phyloP scores from a whole-genome alignment of 2,113 vertebrate genomes.

The Mirounga angustirostris region DNA sequence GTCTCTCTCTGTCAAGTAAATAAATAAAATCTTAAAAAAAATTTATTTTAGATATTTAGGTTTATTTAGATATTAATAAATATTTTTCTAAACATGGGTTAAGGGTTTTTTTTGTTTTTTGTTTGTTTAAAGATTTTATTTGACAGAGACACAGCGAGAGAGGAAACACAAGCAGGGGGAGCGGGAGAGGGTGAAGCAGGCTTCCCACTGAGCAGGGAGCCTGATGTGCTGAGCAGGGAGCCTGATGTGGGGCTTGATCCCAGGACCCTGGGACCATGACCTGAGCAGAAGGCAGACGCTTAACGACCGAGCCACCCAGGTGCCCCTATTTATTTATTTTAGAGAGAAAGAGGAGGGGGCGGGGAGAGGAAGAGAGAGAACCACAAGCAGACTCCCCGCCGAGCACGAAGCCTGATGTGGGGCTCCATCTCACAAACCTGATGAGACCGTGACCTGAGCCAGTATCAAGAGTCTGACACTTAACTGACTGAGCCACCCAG shows the following conservation, averaged over 20 bases:
- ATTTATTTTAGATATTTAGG: neutral
- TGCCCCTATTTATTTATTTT: neutral
- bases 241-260: too few species aligned
- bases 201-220: too few species aligned
- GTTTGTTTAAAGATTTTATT: neutral
- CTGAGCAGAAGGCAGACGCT: neutral
- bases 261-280: too few species aligned
- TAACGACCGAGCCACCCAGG: neutral
- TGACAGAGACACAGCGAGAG: too few species aligned
- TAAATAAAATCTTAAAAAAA: too few species aligned
- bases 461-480: too few species aligned
- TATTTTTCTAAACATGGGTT: slow-evolving; percentile 38
- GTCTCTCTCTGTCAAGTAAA: too few species aligned
- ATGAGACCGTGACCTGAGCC: too few species aligned
- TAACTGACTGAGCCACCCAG: too few species aligned
- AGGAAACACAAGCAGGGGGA: too few species aligned
- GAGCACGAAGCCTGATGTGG: neutral
- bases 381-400: neutral
- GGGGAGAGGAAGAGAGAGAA: neutral
- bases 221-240: too few species aligned
- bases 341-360: neutral
- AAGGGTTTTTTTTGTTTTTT: neutral
- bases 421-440: neutral
- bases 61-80: slow-evolving; percentile 33
- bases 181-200: too few species aligned